Evolutionary conservation across 2,888 invertebrate species (phyloP), one percentile per base, ranked within the genome.

Genomic region (Hyles lineata): DNA sequence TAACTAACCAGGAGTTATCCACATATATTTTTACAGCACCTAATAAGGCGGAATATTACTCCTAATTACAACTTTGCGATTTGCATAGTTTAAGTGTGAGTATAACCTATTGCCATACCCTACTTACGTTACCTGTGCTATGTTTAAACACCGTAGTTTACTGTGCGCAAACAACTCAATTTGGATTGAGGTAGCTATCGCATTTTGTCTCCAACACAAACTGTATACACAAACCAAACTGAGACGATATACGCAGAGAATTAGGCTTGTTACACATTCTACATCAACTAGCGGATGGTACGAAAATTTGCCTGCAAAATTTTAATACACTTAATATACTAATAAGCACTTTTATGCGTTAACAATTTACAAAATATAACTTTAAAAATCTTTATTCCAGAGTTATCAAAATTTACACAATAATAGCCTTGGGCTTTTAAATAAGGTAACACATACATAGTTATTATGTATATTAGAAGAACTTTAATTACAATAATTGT

Each of bases 91-190:
- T 67, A 23, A 23, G 23, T 17, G 43, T 23, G 50, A 67, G 50
- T 15, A 21, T 67, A 50, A 67, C 50, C 50, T 67, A 63, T 43
- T 43, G 21, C 63, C 63, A 21, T 67, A 67, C 67, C 67, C 50
- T 67, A 43, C 67, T 67, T 67, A 63, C 21, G 35, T 63, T 43
- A 35, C 63, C 43, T 63, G 35, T 43, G 67, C 67, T 67, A 67
- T 23, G 43, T 67, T 74, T 52, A 50, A 74, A 71, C 55, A 29
- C 58, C 23, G 50, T 50, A 50, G 71, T 71, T 62, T 43, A 32
- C 67, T 69, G 69, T 55, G 58, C 71, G 29, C 50, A 29, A 70
- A 70, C 60, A 50, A 67, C 67, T 67, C 67, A 67, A 23, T 50
- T 67, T 17, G 23, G 43, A 21, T 67, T 67, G 43, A 67, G 67